phyloP scores from a whole-genome alignment of 2,113 vertebrate species.

The Balaeniceps rex region DNA sequence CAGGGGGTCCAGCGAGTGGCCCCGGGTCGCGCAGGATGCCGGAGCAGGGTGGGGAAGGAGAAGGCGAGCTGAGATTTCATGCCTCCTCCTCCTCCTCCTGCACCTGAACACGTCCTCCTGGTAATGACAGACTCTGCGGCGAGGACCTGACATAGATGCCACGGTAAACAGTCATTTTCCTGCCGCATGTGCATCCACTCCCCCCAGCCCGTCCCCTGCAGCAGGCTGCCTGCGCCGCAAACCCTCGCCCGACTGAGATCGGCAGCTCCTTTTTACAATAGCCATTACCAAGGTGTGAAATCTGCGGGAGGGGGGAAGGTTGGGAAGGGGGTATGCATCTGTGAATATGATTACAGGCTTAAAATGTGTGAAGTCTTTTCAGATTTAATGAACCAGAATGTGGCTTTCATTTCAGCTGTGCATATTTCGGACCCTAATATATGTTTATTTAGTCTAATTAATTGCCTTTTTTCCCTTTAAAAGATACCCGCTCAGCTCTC shows the following conservation, averaged over 20 bases:
- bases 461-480: neutral
- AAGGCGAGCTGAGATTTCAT: rapidly evolving
- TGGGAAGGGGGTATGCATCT: neutral
- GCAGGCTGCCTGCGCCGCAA: neutral
- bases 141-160: neutral
- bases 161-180: neutral
- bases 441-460: conserved; percentile 38
- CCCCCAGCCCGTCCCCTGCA: neutral
- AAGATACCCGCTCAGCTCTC: neutral
- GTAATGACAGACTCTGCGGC: neutral
- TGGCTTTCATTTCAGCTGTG: conserved; percentile 7
- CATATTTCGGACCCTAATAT: conserved; percentile 18
- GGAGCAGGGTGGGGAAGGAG: neutral
- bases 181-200: neutral
- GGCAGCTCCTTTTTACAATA: neutral
- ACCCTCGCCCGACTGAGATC: neutral
- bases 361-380: conserved; percentile 11
- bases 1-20: neutral
- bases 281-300: conserved; percentile 30
- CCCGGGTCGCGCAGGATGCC: rapidly evolving
- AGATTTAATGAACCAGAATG: conserved; percentile 38
- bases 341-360: conserved; percentile 22
- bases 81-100: neutral
- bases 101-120: neutral
- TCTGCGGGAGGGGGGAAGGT: neutral